A percentile compares a stretch with the other conserved stretches of the same genome.
These are phyloP conservation scores for Thyatira batis DNA, from an alignment of 2,888 invertebrate species.

Conservation along the genomic window DNA sequence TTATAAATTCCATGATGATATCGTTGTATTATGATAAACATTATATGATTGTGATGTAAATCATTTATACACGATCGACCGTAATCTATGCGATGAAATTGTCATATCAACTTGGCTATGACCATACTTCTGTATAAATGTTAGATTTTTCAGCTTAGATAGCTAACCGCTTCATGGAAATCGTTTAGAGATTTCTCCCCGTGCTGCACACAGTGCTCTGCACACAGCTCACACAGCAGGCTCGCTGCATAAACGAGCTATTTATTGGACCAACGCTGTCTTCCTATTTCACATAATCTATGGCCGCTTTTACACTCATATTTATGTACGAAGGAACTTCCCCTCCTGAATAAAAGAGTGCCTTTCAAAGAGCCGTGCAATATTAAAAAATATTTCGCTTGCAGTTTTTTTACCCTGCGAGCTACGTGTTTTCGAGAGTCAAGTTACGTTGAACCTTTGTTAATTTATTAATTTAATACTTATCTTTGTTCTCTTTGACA, in stretches of 20 bases:
- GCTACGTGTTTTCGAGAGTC: background rate
- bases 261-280: conserved; percentile 13
- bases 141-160: background rate
- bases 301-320: conserved; percentile 43
- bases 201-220: background rate
- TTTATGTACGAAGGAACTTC: conserved; percentile 47
- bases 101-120: too few species aligned
- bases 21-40: background rate
- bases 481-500: background rate
- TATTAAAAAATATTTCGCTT: conserved; percentile 56
- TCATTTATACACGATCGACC: too few species aligned
- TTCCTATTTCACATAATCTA: conserved; percentile 40
- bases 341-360: conserved; percentile 46
- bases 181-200: background rate
- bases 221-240: background rate
- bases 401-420: conserved; percentile 27
- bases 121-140: too few species aligned
- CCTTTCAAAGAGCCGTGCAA: conserved; percentile 44
- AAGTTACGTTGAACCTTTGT: background rate
- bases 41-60: too few species aligned
- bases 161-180: background rate
- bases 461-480: conserved; percentile 32
- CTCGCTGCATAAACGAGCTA: conserved; percentile 6
- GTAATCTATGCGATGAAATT: too few species aligned
- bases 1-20: background rate